Evolutionary conservation across 2,888 invertebrate genomes (phyloP), one percentile per base, ranked within the genome.

Genomic region (Euplexia lucipara): DNA sequence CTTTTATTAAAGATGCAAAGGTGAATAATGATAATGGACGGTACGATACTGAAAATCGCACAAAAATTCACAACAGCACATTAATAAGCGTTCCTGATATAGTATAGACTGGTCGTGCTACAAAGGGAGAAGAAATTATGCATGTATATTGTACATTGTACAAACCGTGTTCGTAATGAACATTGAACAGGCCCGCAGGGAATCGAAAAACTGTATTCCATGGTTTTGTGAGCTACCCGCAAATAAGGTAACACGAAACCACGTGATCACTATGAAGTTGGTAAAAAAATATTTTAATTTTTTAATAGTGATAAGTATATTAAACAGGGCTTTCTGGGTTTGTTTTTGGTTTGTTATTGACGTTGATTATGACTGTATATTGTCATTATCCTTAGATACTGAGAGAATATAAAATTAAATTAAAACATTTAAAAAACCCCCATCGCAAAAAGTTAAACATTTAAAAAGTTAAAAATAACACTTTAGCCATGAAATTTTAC

Each of bases 141-240:
- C 69, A 66, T 64, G 69, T 58, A 78, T 70, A 12, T 41, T 67
- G 30, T 58, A 78, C 71, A 12, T 41, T 67, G 30, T 72, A 64
- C 73, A 52, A 56, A 61, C 56, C 67, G 9, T 53, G 39, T 65
- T 48, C 39, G 70, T 83, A 83, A 84, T 83, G 81, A 84, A 86
- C 81, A 79, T 75, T 67, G 78, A 80, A 80, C 73, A 69, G 74
- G 68, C 52, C 75, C 75, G 68, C 34, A n/a, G 78, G 82, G 75
- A 74, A 75, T 64, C 69, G 75, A 81, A 83, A 81, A 82, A 75
- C 70, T 73, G 76, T 81, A 76, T 81, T 71, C 69, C 76, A 41
- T 71, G 64, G 58, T 56, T 71, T 59, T 69, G 57, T 45, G 14
- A 65, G 51, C 57, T 59, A 63, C 56, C 60, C 41, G 60, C 72